Base-by-base conservation (phyloP, 2,888 invertebrate species). In the Ophion costatus region DNA sequence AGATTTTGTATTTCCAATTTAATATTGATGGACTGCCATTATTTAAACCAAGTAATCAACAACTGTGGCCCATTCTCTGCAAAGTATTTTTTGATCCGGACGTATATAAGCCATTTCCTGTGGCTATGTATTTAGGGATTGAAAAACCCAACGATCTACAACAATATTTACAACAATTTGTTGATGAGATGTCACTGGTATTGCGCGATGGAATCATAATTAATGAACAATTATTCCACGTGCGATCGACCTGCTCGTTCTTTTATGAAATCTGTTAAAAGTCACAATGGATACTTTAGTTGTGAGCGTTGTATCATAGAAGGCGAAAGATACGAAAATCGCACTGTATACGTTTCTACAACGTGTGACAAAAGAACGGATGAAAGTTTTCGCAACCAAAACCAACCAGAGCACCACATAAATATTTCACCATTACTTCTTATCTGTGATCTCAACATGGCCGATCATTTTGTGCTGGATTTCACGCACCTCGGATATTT, bases 51-150 rank as follows among this genome's bases (percentile, higher is more conserved):
- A 24, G 24, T 24, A 24, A 24, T 24, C 24, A 24, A 24, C 24
- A 24, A 1, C 24, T 24, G 24, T 87, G 86, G 85, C 85, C 87
- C 59, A 81, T 88, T 45, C 80, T 88, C 22, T 78, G 84, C 51
- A 87, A 83, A 79, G 73, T 88, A 42, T 70, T 75, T 79, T 82
- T 71, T 33, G n/a, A 80, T 42, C 83, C 83, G 7, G 80, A 87
- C 74, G 66, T 87, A 5, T 88, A 88, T 59, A 42, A 79, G 33
- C 85, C 85, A 14, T 88, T 88, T 79, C 83, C 84, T n/a, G 63
- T 88, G 17, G 85, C 84, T 45, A 84, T 88, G 70, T 89, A 85
- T 77, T 64, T 69, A 6, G 89, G 88, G 14, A 77, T 83, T 33
- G 79, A 78, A n/a, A 89, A 89, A 80, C 88, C 88, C 1, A 84